Percentiles rank a stretch among this genome's conserved stretches.
Evolutionary conservation across 2,113 vertebrate genomes (phyloP).

Genomic region (Rhinolophus ferrumequinum): DNA sequence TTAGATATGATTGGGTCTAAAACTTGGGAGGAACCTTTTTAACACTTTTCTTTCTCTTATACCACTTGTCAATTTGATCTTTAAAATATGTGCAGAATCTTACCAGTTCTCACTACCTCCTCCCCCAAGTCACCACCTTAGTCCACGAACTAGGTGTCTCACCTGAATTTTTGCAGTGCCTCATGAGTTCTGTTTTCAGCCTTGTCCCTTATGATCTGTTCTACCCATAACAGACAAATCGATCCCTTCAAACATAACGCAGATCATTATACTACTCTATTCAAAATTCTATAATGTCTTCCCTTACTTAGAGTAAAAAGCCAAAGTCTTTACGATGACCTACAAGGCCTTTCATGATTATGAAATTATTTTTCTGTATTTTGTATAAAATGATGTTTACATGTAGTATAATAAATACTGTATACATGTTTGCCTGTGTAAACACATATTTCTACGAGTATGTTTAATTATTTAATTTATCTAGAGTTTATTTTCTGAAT

Average conservation of each 20-base stretch:
- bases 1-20: background rate
- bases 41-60: background rate
- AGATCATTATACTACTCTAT: background rate
- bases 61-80: background rate
- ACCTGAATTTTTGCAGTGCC: background rate
- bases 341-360: background rate
- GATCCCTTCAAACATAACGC: background rate
- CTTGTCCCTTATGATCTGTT: background rate
- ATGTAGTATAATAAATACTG: background rate
- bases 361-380: background rate
- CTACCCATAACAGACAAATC: background rate
- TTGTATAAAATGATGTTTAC: background rate
- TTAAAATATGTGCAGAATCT: background rate
- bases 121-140: background rate
- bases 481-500: background rate
- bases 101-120: background rate
- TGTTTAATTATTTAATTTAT: background rate
- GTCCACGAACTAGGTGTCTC: background rate
- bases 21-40: background rate
- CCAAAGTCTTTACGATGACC: background rate
- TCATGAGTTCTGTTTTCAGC: background rate
- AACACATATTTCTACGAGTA: background rate
- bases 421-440: background rate
- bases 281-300: background rate
- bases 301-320: background rate